phyloP scores from a whole-genome alignment of 2,113 vertebrate genomes.

The Cnemophilus loriae region DNA sequence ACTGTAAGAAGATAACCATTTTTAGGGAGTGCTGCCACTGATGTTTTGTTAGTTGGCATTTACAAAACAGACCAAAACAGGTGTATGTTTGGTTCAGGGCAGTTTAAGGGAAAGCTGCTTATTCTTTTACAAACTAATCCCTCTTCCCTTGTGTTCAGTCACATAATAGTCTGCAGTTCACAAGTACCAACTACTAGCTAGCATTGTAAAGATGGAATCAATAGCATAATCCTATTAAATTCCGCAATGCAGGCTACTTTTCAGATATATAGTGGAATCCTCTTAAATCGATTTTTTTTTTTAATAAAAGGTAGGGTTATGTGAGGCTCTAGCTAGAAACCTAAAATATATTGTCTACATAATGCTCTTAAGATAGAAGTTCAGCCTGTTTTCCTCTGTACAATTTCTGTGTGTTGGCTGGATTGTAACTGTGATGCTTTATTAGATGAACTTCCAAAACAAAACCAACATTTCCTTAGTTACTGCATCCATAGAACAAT shows the following conservation, averaged over 20 bases:
- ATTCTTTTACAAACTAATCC: conserved; percentile 67
- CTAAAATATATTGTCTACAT: neutral
- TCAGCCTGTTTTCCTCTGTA: neutral
- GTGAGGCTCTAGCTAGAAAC: conserved; percentile 15
- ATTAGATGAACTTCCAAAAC: neutral
- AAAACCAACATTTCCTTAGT: neutral
- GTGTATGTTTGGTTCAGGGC: neutral
- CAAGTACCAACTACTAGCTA: conserved; percentile 51
- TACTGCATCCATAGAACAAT: neutral
- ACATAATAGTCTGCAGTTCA: conserved; percentile 56
- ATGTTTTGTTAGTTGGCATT: conserved; percentile 35
- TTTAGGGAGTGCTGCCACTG: neutral
- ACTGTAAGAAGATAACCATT: neutral
- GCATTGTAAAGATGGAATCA: conserved; percentile 67
- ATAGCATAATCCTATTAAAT: conserved; percentile 78
- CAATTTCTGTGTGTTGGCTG: neutral
- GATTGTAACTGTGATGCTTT: neutral
- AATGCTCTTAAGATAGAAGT: neutral
- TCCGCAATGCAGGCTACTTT: conserved; percentile 67
- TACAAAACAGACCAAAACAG: conserved; percentile 53
- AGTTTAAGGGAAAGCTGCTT: conserved; percentile 62
- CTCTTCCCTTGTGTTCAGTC: conserved; percentile 60
- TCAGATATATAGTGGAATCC: conserved; percentile 67
- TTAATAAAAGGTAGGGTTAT: conserved; percentile 55
- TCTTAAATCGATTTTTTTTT: conserved; percentile 69